Evolutionary conservation across 2,888 invertebrate species (phyloP), one percentile per base, ranked within the genome.

Genomic region (Lasioglossum figueresi): DNA sequence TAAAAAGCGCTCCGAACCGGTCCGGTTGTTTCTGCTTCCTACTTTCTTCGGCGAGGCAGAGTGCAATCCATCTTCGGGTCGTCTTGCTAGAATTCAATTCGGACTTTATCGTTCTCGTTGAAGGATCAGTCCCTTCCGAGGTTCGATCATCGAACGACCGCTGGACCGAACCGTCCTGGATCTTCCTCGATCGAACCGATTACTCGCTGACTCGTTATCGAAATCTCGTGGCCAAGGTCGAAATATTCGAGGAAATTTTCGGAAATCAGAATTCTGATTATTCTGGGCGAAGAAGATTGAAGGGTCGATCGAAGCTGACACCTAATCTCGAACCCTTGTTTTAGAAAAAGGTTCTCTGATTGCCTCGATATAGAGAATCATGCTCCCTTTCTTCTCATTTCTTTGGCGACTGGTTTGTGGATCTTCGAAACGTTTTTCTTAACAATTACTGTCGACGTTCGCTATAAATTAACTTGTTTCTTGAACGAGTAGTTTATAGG

Each of bases 281-380:
- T 56, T 78, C 27, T 12, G 77, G 2, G 66, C 4, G 43, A 68
- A 37, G 66, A 63, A 66, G 66, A 82, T 77, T 48, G 77, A 14
- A 34, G 72, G 66, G 37, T 75, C 71, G 59, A 74, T 79, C 68
- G 70, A 27, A 70, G 34, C 68, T 37, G 78, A 74, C 10, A 40
- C n/a, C 4, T n/a, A n/a, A 23, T 40, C 70, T 70, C 2, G 40
- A 1, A 12, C 40, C 40, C n/a, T 14, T 70, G n/a, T 12, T 40
- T 40, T 19, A 0, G 66, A 4, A 23, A 40, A n/a, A 40, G 40
- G 10, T 31, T 63, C 27, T 31, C 6, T 19, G 68, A 37, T 68
- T 68, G 68, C 23, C 12, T 34, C 37, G 0, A 37, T 5, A 37
- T 68, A 19, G 0, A 12, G 14, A 34, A 31, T 34, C 10, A 16